Evolutionary conservation across 1,140 invertebrate species (phyloP), one percentile per base, ranked within the genome.

Genomic region (Theocolax elegans): DNA sequence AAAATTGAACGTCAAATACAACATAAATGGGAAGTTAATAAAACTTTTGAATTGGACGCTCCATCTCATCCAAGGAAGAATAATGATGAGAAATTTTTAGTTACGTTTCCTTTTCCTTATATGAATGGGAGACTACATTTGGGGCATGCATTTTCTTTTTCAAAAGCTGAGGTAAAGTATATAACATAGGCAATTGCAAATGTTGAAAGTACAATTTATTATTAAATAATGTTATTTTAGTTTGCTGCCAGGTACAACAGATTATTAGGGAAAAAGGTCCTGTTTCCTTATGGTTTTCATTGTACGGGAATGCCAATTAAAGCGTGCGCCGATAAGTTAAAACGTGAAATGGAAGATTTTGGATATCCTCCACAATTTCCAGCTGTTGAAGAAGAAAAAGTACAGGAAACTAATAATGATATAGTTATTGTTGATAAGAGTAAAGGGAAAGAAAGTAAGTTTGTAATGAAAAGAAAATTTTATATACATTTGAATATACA

Each of bases 101-200:
- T 92, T 13, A 98, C 96, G 9, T 99, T 99, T 89, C 98, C 98
- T 3, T 99, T 93, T 88, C 98, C 98, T 0, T 99, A 99, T 78
- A 99, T 99, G 98, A 99, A 99, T 91, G 98, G 98, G 27, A 89
- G 94, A 49, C 89, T 99, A 60, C 98, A 99, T 89, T 87, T 99
- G 54, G 98, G 98, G 0, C 98, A 99, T 83, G 97, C 96, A 8
- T 99, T 99, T 88, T 95, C 97, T 15, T 80, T 99, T 29, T 97
- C 97, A 42, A 99, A 99, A 89, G 96, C 95, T 85, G 97, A 99
- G 80, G 90, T 91, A 87, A 23, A 19, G 13, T 27, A 51, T 40
- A 17, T 46, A 38, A 7, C 25, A 6, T 19, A 9, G n/a, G 8
- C 3, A 40, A 19, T 19, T 21, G 48, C 6, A 49, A 21, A 35